Evolutionary conservation across 2,888 invertebrate genomes (phyloP).

Genomic region (Nycteola revayana): DNA sequence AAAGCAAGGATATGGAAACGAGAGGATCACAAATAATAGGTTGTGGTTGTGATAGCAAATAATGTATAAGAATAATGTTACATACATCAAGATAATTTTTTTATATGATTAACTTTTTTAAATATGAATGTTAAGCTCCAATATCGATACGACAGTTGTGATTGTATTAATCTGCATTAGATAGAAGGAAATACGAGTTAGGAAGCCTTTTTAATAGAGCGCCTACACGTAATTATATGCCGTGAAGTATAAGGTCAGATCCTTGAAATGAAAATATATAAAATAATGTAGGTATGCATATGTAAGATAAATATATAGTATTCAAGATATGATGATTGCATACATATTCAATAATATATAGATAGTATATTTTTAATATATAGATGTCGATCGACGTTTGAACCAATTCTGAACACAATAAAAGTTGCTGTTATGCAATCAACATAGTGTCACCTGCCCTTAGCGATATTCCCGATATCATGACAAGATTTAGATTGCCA

Average conservation of each 20-base stretch:
- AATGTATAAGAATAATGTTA: slow-evolving; percentile 24
- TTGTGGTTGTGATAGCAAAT: slow-evolving; percentile 23
- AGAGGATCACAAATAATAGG: slow-evolving; percentile 16
- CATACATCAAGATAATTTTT: neutral
- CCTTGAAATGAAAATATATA: slow-evolving; percentile 31
- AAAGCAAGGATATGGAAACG: slow-evolving; percentile 50
- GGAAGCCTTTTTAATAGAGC: slow-evolving; percentile 9
- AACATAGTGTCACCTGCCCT: slow-evolving; percentile 58
- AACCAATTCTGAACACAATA: slow-evolving; percentile 11
- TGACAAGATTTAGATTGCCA: neutral
- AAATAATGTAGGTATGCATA: slow-evolving; percentile 25
- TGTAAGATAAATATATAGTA: slow-evolving; percentile 15
- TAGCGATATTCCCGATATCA: slow-evolving; percentile 31
- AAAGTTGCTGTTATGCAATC: slow-evolving; percentile 47
- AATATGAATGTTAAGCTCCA: slow-evolving; percentile 16
- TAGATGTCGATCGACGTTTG: too few relatives aligned
- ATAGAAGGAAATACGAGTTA: slow-evolving; percentile 11
- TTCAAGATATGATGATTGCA: slow-evolving; percentile 52
- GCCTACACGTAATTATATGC: slow-evolving; percentile 18
- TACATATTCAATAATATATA: slow-evolving; percentile 49
- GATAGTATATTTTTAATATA: too few relatives aligned
- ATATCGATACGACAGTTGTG: slow-evolving; percentile 12
- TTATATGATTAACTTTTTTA: too few relatives aligned
- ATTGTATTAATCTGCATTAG: slow-evolving; percentile 15
- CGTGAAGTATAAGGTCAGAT: slow-evolving; percentile 30